Conservation (phyloP, 1,140 invertebrate species). For the Zelostemma sp. region DNA sequence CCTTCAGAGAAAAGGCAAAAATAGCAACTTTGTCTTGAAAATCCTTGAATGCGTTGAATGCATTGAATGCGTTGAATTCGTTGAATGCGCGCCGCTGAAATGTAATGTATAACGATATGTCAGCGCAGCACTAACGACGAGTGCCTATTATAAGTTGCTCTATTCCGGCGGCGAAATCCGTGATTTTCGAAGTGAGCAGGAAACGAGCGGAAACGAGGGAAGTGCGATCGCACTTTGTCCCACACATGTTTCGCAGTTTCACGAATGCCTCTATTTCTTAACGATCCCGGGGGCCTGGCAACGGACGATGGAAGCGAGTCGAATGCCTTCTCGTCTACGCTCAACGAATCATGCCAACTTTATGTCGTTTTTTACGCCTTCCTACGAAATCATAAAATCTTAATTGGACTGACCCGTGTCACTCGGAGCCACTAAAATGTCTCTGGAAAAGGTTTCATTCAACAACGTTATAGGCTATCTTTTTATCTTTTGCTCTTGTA, state of each 20-base stretch:
- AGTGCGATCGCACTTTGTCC: conserved; percentile 16
- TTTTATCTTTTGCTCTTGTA: too few species aligned
- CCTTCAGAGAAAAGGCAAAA: too few species aligned
- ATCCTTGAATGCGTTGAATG: too few species aligned
- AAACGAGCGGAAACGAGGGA: conserved; percentile 8
- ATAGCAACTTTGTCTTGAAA: too few species aligned
- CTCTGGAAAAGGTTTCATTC: conserved; percentile 12
- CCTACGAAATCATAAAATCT: conserved; percentile 49
- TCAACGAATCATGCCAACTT: conserved; percentile 42
- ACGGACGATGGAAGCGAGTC: conserved; percentile 22
- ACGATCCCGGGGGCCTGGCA: conserved; percentile 19
- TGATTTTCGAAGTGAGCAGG: conserved; percentile 25
- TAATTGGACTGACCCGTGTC: conserved; percentile 54
- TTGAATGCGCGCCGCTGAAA: too few species aligned
- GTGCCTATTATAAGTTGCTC: conserved; percentile 25
- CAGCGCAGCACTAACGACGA: conserved; percentile 25
- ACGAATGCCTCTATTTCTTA: conserved; percentile 20
- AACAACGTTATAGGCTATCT: too few species aligned
- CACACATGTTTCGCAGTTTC: conserved; percentile 34
- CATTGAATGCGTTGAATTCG: too few species aligned
- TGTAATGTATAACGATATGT: conserved; percentile 22
- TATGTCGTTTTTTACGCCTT: conserved; percentile 45
- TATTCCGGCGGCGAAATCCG: neutral
- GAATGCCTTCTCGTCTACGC: conserved; percentile 23
- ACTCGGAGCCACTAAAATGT: conserved; percentile 27